These are phyloP conservation scores for Pediacus dermestoides DNA, from an alignment of 2,888 invertebrate genomes.

Conservation along the genomic window DNA sequence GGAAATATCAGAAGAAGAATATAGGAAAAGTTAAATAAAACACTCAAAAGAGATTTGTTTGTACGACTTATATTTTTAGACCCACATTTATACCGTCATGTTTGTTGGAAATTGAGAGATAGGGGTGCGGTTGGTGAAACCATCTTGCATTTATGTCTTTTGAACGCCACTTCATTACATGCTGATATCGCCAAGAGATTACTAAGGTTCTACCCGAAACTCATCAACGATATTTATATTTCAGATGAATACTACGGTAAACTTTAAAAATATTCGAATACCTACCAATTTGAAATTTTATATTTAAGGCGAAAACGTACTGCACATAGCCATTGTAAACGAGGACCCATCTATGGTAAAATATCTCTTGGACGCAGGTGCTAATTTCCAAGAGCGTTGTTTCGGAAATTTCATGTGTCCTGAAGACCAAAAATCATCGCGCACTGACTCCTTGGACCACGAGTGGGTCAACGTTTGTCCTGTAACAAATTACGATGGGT, in stretches of 20 bases:
- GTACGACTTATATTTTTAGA: constrained; percentile 52
- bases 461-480: constrained; percentile 84
- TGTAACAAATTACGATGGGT: constrained; percentile 84
- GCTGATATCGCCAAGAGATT: constrained; percentile 91
- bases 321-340: constrained; percentile 97
- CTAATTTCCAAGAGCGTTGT: constrained; percentile 89
- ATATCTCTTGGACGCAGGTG: constrained; percentile 86
- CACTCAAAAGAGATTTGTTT: not conserved
- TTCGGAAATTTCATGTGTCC: constrained; percentile 96
- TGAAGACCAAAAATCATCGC: constrained; percentile 92
- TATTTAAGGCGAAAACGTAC: constrained; percentile 77
- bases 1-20: constrained; percentile 54
- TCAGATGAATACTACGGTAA: constrained; percentile 95
- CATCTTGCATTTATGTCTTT: constrained; percentile 86
- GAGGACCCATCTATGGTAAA: constrained; percentile 98
- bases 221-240: constrained; percentile 94
- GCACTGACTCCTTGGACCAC: constrained; percentile 82
- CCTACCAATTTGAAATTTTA: constrained; percentile 6
- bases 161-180: constrained; percentile 87
- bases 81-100: constrained; percentile 72
- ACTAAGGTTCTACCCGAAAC: constrained; percentile 86
- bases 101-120: constrained; percentile 89
- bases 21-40: constrained; percentile 45
- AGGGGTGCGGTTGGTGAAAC: constrained; percentile 96
- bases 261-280: too few species aligned